A percentile compares a stretch with the other conserved stretches of the same genome.
Evolutionary conservation across 2,888 invertebrate genomes (phyloP).

Genomic region (Sphaerophoria taeniata): DNA sequence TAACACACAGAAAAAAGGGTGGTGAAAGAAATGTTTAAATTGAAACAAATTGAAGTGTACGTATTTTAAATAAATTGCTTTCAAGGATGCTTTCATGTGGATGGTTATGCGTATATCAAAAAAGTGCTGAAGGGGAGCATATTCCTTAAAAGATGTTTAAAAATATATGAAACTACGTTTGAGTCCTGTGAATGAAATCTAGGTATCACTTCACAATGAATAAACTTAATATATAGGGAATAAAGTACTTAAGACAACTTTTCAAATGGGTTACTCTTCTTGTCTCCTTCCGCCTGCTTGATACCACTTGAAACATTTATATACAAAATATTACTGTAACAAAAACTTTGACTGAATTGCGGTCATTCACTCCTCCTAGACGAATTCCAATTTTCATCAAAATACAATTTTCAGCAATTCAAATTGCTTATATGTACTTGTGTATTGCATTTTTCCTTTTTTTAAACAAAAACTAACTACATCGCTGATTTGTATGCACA

Average conservation of each 20-base stretch:
- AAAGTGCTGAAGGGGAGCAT: conserved; percentile 6
- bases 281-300: too few relatives aligned
- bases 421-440: background rate
- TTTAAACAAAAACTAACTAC: background rate
- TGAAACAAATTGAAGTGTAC: conserved; percentile 33
- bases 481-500: conserved; percentile 5
- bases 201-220: too few relatives aligned
- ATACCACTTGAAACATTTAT: conserved; percentile 2
- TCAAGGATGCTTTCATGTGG: background rate
- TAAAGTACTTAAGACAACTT: too few relatives aligned
- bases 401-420: background rate
- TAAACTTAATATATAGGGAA: too few relatives aligned
- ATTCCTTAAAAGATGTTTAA: background rate
- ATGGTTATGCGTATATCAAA: conserved; percentile 10
- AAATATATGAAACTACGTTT: too few relatives aligned
- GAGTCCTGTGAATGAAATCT: too few relatives aligned
- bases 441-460: background rate
- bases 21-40: conserved; percentile 27
- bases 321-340: background rate
- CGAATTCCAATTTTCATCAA: background rate
- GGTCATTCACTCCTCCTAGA: conserved; percentile 7
- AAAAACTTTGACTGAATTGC: conserved; percentile 2
- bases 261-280: too few relatives aligned
- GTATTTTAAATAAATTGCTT: background rate
- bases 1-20: conserved; percentile 17